Conservation (phyloP, 1,140 invertebrate genomes). For the Elysia chlorotica region DNA sequence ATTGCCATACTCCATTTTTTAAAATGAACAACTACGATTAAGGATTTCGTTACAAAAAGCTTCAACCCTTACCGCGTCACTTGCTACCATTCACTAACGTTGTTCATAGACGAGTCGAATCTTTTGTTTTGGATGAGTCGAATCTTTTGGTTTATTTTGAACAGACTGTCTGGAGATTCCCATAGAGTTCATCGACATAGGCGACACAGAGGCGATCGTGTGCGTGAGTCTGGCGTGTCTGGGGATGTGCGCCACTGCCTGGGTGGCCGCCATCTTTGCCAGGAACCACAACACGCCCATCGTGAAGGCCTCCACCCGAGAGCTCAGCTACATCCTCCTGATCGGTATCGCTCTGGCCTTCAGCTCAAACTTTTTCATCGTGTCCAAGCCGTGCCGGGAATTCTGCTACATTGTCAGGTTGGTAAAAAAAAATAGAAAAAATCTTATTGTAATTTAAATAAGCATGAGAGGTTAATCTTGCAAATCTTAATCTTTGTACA, state of each 20-base stretch:
- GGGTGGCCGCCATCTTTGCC: conserved; percentile 69
- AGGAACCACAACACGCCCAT: conserved; percentile 78
- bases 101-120: too few species aligned
- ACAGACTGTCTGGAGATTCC: conserved; percentile 68
- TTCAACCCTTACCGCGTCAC: too few species aligned
- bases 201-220: conserved; percentile 67
- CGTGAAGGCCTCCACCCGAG: conserved; percentile 77
- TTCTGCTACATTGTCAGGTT: conserved; percentile 72
- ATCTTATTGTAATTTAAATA: too few species aligned
- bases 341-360: conserved; percentile 70
- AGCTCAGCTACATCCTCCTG: conserved; percentile 79
- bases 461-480: too few species aligned
- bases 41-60: too few species aligned
- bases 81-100: too few species aligned
- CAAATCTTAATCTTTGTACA: too few species aligned
- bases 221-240: conserved; percentile 69
- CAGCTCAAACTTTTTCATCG: conserved; percentile 72
- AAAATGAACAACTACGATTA: too few species aligned
- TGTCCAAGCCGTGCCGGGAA: conserved; percentile 72
- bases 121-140: too few species aligned
- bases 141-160: too few species aligned
- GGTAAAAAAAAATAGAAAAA: neutral
- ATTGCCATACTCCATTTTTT: too few species aligned
- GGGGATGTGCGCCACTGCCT: conserved; percentile 71
- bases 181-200: conserved; percentile 69